These are phyloP conservation scores for Labrus mixtus DNA, from an alignment of 2,113 vertebrate species.

Conservation along the genomic window DNA sequence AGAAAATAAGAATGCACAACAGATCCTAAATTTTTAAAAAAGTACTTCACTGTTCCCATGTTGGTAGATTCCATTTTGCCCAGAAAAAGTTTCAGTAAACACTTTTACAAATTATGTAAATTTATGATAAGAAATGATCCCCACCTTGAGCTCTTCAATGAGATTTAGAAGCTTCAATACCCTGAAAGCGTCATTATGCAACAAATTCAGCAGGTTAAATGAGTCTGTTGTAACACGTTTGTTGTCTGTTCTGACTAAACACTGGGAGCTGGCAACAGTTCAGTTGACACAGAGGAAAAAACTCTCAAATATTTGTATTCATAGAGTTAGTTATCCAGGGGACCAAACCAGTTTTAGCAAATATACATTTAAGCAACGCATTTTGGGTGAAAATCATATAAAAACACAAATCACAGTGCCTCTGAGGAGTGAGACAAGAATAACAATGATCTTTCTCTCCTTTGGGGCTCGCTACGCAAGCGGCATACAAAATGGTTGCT, in stretches of 20 bases:
- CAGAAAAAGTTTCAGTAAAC: not conserved
- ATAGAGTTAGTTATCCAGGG: constrained; percentile 5
- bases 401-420: constrained; percentile 40
- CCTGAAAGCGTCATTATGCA: constrained; percentile 1
- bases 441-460: constrained; percentile 60
- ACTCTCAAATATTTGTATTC: constrained; percentile 21
- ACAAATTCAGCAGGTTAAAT: constrained; percentile 33
- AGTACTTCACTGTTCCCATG: not conserved
- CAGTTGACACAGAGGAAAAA: constrained; percentile 16
- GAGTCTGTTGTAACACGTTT: constrained; percentile 9
- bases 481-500: constrained; percentile 65
- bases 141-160: not conserved
- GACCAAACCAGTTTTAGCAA: constrained; percentile 50
- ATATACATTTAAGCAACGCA: constrained; percentile 54
- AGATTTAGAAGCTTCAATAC: constrained; percentile 2
- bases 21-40: not conserved
- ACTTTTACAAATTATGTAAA: not conserved
- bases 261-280: constrained; percentile 20
- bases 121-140: constrained; percentile 7
- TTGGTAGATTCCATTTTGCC: not conserved
- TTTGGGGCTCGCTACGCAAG: constrained; percentile 19
- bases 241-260: constrained; percentile 22
- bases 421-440: constrained; percentile 41
- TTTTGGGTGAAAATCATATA: constrained; percentile 41
- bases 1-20: constrained; percentile 1